Base-by-base conservation (phyloP, 2,113 vertebrate species). In the Tragelaphus scriptus region DNA sequence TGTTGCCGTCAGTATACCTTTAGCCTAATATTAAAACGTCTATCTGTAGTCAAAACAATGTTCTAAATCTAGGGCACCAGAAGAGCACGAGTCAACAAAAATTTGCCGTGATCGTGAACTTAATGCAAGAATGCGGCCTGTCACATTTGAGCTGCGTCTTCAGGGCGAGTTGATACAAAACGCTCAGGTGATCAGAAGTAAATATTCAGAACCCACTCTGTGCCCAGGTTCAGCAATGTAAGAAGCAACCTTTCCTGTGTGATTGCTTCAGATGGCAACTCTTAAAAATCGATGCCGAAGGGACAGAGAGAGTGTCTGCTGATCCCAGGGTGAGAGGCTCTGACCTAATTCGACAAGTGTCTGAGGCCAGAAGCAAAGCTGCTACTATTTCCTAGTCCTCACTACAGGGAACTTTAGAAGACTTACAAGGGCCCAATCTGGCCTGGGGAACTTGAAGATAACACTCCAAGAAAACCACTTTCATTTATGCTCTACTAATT, bases 401-500 rank as follows among this genome's bases (percentile, higher is more conserved):
- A 26, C 36, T 36, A 7, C 3, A 65, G 58, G 87, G 55, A 85
- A 87, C 32, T 82, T 53, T 8, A 51, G 44, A 90, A 84, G 65
- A 32, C 65, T 87, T 88, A 81, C 58, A 85, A 91, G 90, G 53
- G 79, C 84, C 80, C 87, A 88, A 44, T 11, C 44, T 92, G 87
- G 93, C 94, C 93, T 49, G 19, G 17, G 53, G 81, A 86, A 85
- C 82, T 44, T 59, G 90, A 90, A 92, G 91, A 91, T 32, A 71
- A 94, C 30, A 11, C 85, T 85, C 53, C 21, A 21, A 94, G 71
- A 68, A 84, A 95, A 88, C 59, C 85, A 47, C 30, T 65, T 85
- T 95, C 63, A 85, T 85, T 90, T 96, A 94, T 51, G 81, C 49
- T 92, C 92, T 88, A 96, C 30, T 95, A 97, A 90, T 90, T 97